These are phyloP conservation scores for Xylocopa sonorina DNA, from an alignment of 1,140 invertebrate genomes.

Conservation along the genomic window DNA sequence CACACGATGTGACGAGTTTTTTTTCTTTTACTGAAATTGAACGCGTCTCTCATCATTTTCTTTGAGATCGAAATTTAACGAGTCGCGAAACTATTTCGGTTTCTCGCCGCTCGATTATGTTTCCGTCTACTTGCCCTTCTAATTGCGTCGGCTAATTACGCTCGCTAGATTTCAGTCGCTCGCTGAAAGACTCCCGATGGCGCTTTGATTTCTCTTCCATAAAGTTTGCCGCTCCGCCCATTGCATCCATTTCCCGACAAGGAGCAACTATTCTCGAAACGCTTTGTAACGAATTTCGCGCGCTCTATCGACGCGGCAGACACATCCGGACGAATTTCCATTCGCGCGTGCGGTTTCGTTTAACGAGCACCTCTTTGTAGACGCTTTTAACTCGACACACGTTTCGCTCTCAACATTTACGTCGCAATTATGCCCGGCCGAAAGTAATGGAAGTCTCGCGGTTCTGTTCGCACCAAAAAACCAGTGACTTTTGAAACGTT, in stretches of 20 bases:
- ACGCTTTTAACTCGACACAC: slow-evolving; percentile 45
- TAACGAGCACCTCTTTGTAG: slow-evolving; percentile 51
- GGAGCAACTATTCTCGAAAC: neutral
- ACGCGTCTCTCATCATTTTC: neutral
- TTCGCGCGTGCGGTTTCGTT: slow-evolving; percentile 49
- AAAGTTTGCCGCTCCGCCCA: neutral
- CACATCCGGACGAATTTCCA: slow-evolving; percentile 38
- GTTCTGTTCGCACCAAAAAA: slow-evolving; percentile 33
- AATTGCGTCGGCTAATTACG: neutral
- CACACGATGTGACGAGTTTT: neutral
- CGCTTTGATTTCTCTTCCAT: neutral
- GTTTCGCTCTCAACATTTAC: slow-evolving; percentile 46
- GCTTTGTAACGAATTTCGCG: too few relatives aligned
- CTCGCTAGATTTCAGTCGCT: neutral
- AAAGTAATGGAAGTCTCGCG: slow-evolving; percentile 42
- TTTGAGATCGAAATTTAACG: too few relatives aligned
- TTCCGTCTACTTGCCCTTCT: too few relatives aligned
- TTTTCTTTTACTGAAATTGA: neutral
- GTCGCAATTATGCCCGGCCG: slow-evolving; percentile 54
- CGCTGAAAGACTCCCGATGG: neutral
- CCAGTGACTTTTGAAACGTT: slow-evolving; percentile 37
- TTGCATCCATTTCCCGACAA: neutral
- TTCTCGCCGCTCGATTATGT: too few relatives aligned
- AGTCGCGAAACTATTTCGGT: neutral
- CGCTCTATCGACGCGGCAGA: slow-evolving; percentile 26